These are phyloP conservation scores for Prochilodus magdalenae DNA, from an alignment of 2,113 vertebrate genomes.

Conservation along the genomic window DNA sequence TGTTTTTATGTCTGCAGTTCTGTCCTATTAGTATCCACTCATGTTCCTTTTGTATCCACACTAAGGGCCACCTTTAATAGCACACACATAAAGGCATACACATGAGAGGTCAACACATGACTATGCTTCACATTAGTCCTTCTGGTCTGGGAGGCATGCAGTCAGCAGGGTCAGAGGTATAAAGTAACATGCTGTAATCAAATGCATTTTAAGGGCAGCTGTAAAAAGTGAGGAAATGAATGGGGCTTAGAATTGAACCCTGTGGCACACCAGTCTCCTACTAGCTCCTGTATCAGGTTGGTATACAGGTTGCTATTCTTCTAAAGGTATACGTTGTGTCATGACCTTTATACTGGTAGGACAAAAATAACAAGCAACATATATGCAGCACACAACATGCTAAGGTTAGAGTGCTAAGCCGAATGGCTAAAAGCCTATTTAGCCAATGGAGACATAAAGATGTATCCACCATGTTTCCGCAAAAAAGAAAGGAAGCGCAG, in stretches of 20 bases:
- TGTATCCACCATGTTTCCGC: too few relatives aligned
- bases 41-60: not conserved
- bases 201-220: conserved; percentile 23
- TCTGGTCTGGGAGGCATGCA: conserved; percentile 26
- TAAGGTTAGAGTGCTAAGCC: too few relatives aligned
- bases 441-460: too few relatives aligned
- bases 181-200: conserved; percentile 6
- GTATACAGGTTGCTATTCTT: too few relatives aligned
- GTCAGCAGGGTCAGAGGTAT: not conserved
- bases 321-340: too few relatives aligned
- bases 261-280: conserved; percentile 12
- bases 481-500: too few relatives aligned
- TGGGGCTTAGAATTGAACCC: not conserved
- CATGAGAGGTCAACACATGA: not conserved
- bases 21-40: not conserved
- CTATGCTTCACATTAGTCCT: conserved; percentile 12
- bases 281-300: too few relatives aligned
- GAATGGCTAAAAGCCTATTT: too few relatives aligned
- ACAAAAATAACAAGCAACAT: too few relatives aligned
- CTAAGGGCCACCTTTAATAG: too few relatives aligned
- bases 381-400: too few relatives aligned
- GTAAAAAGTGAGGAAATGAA: not conserved
- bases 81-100: not conserved
- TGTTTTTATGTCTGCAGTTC: conserved; percentile 5
- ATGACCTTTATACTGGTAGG: too few relatives aligned